phyloP scores from a whole-genome alignment of 2,888 invertebrate species.

The Eilema depressum region DNA sequence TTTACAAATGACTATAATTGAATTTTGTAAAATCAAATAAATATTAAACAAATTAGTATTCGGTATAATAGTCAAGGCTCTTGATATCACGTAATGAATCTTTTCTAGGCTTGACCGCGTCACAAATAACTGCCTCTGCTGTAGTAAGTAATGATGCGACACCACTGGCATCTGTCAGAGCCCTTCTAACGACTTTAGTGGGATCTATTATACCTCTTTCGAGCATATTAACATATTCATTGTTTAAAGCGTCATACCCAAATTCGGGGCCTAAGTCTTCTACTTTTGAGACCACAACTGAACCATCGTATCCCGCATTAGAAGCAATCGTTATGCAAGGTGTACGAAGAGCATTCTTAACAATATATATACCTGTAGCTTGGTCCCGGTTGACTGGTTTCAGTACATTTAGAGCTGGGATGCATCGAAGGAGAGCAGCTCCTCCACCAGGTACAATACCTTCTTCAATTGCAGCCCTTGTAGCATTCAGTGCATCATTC shows the following conservation, averaged over 20 bases:
- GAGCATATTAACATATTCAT: slow-evolving; percentile 95
- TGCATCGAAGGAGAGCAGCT: slow-evolving; percentile 94
- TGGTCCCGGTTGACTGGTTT: slow-evolving; percentile 92
- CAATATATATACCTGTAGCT: slow-evolving; percentile 92
- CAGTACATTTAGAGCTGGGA: slow-evolving; percentile 89
- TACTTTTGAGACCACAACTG: slow-evolving; percentile 96
- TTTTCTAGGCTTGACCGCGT: slow-evolving; percentile 72
- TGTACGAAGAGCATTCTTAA: slow-evolving; percentile 93
- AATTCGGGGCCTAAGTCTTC: slow-evolving; percentile 90
- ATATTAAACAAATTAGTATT: slow-evolving; percentile 13
- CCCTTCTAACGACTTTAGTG: slow-evolving; percentile 90
- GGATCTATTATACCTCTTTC: slow-evolving; percentile 98
- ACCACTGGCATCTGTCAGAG: slow-evolving; percentile 77
- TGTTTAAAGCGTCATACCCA: slow-evolving; percentile 96
- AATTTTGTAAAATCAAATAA: not conserved
- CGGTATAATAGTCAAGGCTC: slow-evolving; percentile 36
- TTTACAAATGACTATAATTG: not conserved
- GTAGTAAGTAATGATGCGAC: slow-evolving; percentile 88
- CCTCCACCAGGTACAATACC: slow-evolving; percentile 99
- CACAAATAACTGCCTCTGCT: slow-evolving; percentile 98
- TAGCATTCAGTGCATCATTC: slow-evolving; percentile 97
- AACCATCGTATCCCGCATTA: slow-evolving; percentile 96
- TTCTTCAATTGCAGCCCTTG: slow-evolving; percentile 97
- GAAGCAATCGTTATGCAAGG: slow-evolving; percentile 95
- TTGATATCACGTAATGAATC: slow-evolving; percentile 29